Evolutionary conservation across 2,113 vertebrate genomes (phyloP), one percentile per base, ranked within the genome.

Genomic region (Synchiropus splendidus): DNA sequence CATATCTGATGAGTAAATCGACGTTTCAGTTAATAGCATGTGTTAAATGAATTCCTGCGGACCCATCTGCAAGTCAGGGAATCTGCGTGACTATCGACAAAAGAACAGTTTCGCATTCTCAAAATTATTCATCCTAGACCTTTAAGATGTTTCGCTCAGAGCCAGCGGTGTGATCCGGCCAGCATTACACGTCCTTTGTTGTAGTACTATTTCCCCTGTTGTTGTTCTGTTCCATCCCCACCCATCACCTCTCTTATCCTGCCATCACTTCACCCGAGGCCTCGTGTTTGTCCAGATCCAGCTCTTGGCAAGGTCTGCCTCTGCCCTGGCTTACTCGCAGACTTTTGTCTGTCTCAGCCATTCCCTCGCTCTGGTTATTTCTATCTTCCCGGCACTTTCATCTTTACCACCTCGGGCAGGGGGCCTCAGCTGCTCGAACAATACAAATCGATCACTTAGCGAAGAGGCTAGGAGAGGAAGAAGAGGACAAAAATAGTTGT

Each of bases 401-500:
- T 54, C 50, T 70, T 48, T 59, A 51, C 65, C 64, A 69, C 80
- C 71, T 66, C 54, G 6, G 60, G 68, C 55, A 48, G 46, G 53
- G 51, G 66, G 66, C 33, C 78, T 80, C 83, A 82, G 82, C 72
- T 82, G 79, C 64, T 64, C 38, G 48, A 75, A 74, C 67, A 80
- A 80, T 72, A 79, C 54, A 45, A 69, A 85, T 82, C 73, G 75
- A 83, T 83, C 77, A 73, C 66, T 72, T 60, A 67, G 64, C 61
- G 57, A 51, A 39, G 38, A 49, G 46, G 18, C 15, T 31, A 35
- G 12, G 51, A 36, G 21, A 2, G 36, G 32, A 2, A 2, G 45
- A 36, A 16, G 51, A 34, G 36, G 43, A 21, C 48, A 48, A 38
- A 57, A 71, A 64, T 43, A 64, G 27, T 16, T 12, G 12, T 17